A percentile compares a stretch with the other conserved stretches of the same genome.
These are phyloP conservation scores for Zaprionus camerounensis DNA, from an alignment of 1,140 invertebrate species.

Conservation along the genomic window DNA sequence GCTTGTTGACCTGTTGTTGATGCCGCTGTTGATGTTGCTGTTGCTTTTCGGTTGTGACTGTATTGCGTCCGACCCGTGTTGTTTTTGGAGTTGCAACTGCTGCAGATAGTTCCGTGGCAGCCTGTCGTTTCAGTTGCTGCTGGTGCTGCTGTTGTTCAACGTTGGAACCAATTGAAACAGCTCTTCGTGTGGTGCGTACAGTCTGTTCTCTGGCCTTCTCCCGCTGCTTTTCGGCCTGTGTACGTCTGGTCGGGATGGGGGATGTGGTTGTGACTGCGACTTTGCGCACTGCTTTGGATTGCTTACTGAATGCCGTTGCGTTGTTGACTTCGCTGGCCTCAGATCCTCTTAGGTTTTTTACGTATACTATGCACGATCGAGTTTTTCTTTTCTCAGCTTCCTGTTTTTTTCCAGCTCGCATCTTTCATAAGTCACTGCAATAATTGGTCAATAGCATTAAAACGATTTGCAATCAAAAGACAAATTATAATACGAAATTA, in stretches of 20 bases:
- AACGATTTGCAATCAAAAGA: constrained; percentile 3
- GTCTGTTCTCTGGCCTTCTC: background rate
- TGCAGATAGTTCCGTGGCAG: background rate
- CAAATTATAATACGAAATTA: constrained; percentile 18
- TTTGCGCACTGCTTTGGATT: constrained; percentile 15
- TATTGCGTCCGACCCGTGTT: background rate
- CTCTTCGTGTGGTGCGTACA: constrained; percentile 19
- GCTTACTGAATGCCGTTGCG: constrained; percentile 18
- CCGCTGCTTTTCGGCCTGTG: constrained; percentile 2
- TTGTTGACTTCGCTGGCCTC: constrained; percentile 17
- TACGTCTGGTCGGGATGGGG: constrained; percentile 16
- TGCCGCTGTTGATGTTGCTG: background rate
- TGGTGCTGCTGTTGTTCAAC: background rate
- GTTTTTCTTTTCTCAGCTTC: constrained; percentile 65
- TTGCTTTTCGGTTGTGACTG: no score
- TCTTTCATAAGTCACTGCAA: constrained; percentile 68
- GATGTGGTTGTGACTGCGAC: constrained; percentile 1
- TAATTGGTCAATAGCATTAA: constrained; percentile 21
- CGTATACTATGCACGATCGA: constrained; percentile 69
- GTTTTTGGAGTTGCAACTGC: background rate
- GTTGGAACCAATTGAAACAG: constrained; percentile 20
- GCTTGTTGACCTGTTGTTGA: background rate
- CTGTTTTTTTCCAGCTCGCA: constrained; percentile 73
- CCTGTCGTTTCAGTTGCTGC: constrained; percentile 13
- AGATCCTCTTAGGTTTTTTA: constrained; percentile 61